Base-by-base conservation (phyloP, 37 sponge, comb jelly and placozoan species). In the Axinella damicornis region DNA sequence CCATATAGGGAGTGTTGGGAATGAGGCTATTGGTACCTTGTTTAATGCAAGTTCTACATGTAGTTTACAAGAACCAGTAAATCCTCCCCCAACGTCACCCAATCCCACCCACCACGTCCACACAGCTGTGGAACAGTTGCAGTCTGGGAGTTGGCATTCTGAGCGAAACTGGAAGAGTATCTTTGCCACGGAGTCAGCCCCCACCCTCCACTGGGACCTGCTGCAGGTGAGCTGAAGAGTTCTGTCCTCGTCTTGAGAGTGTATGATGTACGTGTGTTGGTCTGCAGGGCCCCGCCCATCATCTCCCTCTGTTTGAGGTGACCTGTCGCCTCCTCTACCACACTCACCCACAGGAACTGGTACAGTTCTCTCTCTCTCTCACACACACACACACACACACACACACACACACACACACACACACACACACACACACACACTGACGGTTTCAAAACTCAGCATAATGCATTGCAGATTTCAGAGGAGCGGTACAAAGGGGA, bases 321-420 rank as follows among this genome's bases (percentile, higher is more conserved):
- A 83, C 78, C 32, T 92, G 92, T 68, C 73, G 89, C 19, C 88
- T 92, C 0, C 84, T 92, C 61, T 87, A 92, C 69, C 58, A 28
- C 36, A n/a, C 54, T 19, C 55, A 87, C 2, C 92, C 92, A 24
- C 27, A 79, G 12, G 84, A 92, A 63, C 79, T 92, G 54, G 87
- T 87, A 32, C 79, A 80, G 16, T 12, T 5, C 32, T 38, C 61
- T 5, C 35, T 6, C 63, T 14, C 46, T 12, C 62, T 14, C 70
- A 69, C 70, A 36, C 70, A 69, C 36, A 69, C 37, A 36, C 33
- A 35, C 37, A 35, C 37, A 35, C 37, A 69, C 70, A 15, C 70
- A 69, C 70, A 69, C 70, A 2, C 70, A 35, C 34, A 2, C 70
- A 35, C 70, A 69, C 70, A 69, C 70, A 69, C 70, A 69, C 70